Conservation (phyloP, 2,797 vertebrate genomes). For the Limnodromus scolopaceus region DNA sequence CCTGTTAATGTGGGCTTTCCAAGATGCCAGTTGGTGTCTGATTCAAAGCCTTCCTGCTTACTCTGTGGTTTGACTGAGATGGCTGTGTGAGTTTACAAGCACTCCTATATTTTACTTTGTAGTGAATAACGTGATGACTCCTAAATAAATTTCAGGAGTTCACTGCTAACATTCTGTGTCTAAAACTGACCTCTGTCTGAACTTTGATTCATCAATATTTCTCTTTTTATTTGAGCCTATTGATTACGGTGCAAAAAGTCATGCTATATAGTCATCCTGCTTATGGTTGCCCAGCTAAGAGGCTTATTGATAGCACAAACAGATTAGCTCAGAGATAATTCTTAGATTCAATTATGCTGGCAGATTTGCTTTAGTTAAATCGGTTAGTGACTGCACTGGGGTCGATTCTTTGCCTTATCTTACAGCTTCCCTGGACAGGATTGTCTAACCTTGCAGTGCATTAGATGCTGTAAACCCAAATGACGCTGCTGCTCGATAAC, state of each 20-base stretch:
- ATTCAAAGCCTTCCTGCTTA: not conserved
- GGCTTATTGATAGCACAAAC: constrained; percentile 64
- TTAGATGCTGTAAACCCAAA: not conserved
- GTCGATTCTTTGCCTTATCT: not conserved
- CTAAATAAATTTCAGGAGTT: not conserved
- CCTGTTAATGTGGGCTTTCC: not conserved
- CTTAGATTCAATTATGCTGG: constrained; percentile 59
- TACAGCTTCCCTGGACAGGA: not conserved
- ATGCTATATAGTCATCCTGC: not conserved
- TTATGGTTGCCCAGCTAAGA: constrained; percentile 57
- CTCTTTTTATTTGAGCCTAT: not conserved
- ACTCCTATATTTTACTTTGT: not conserved
- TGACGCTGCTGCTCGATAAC: accelerated
- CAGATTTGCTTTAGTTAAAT: constrained; percentile 38
- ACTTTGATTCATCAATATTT: constrained; percentile 32
- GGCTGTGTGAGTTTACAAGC: not conserved
- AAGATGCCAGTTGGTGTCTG: not conserved
- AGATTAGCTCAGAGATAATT: constrained; percentile 61
- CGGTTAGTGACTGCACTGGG: not conserved
- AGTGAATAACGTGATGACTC: not conserved
- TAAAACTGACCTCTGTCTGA: constrained; percentile 36
- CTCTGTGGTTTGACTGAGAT: not conserved
- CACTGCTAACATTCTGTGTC: not conserved
- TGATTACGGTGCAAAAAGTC: constrained; percentile 2
- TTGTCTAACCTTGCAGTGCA: not conserved